Conservation (phyloP, 2,113 vertebrate species). For the Calonectris borealis region DNA sequence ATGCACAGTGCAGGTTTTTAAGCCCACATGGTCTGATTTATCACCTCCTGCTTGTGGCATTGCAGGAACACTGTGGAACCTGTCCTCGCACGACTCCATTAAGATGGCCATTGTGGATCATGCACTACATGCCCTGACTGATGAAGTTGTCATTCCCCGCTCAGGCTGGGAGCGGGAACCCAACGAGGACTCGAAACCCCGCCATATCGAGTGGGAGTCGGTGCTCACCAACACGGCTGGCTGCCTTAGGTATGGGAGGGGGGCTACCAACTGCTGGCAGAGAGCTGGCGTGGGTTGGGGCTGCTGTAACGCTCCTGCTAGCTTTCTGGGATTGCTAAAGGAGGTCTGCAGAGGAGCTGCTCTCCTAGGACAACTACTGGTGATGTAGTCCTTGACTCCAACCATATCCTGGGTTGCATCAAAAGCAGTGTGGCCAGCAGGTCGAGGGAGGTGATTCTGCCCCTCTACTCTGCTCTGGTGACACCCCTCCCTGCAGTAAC, state of each 20-base stretch:
- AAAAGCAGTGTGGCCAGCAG: too few relatives aligned
- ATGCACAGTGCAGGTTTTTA: background rate
- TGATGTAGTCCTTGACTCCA: background rate
- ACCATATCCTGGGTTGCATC: too few relatives aligned
- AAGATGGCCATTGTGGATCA: slow-evolving; percentile 98
- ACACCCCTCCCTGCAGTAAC: too few relatives aligned
- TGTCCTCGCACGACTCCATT: slow-evolving; percentile 94
- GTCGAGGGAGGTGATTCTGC: too few relatives aligned
- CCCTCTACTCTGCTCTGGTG: too few relatives aligned
- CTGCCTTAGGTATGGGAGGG: slow-evolving; percentile 86
- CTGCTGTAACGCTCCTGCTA: fast-evolving
- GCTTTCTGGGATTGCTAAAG: background rate
- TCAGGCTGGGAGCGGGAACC: slow-evolving; percentile 91
- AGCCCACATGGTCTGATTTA: fast-evolving
- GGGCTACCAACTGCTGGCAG: background rate
- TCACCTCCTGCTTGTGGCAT: background rate
- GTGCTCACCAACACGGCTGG: slow-evolving; percentile 95
- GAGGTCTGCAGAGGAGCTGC: background rate
- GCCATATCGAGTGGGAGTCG: slow-evolving; percentile 92
- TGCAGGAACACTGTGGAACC: slow-evolving; percentile 93
- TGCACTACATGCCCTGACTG: slow-evolving; percentile 87
- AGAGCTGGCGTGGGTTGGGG: background rate
- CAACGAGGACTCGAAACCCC: slow-evolving; percentile 88
- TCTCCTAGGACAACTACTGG: background rate
- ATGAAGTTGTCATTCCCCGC: slow-evolving; percentile 91